Conservation (phyloP, 2,113 vertebrate genomes). For the Clupea harengus region DNA sequence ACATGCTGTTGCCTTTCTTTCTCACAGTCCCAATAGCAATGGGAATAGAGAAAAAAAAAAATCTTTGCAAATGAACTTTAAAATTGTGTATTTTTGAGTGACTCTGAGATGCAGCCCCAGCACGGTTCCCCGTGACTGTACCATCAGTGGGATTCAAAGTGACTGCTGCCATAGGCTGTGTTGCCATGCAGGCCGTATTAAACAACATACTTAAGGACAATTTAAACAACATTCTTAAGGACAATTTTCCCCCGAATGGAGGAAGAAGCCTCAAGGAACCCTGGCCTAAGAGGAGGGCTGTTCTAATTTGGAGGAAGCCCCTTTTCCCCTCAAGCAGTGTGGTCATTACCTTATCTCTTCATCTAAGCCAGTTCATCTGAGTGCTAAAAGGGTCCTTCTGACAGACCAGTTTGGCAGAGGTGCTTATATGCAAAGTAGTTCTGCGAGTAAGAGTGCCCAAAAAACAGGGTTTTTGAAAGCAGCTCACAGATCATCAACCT, state of each 20-base stretch:
- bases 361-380: not conserved
- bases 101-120: constrained; percentile 5
- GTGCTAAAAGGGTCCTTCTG: not conserved
- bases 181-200: constrained; percentile 19
- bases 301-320: constrained; percentile 39
- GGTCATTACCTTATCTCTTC: not conserved
- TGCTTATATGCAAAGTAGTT: not conserved
- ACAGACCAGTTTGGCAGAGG: not conserved
- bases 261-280: constrained; percentile 26
- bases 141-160: constrained; percentile 23
- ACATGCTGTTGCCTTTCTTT: not conserved
- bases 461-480: not conserved
- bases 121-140: not conserved
- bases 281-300: constrained; percentile 30
- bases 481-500: not conserved
- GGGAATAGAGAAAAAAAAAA: not conserved
- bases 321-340: not conserved
- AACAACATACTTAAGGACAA: constrained; percentile 24
- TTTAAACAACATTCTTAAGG: constrained; percentile 26
- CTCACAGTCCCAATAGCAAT: not conserved
- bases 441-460: not conserved
- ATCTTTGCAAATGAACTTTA: constrained; percentile 17
- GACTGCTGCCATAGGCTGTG: constrained; percentile 24
- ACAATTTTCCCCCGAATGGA: constrained; percentile 29
- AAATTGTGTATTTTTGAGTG: constrained; percentile 26